Evolutionary conservation across 37 sponge, comb jelly and placozoan genomes (phyloP), one percentile per base, ranked within the genome.

Genomic region (Axinella damicornis): DNA sequence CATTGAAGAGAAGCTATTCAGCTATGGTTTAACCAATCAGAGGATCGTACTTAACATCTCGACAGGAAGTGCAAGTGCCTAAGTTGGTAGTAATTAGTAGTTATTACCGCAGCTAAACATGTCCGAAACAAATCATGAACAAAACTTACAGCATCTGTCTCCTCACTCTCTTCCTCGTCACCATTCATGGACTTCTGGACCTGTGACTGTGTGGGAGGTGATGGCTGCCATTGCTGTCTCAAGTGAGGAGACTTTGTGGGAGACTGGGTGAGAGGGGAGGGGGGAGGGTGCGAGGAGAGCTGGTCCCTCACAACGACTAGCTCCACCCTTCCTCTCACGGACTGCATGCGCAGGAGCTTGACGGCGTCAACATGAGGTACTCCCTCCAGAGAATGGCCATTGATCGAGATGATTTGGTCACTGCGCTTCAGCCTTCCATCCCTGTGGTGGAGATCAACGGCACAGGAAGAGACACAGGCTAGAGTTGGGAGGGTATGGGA

Each of bases 401-500:
- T 95, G 54, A 95, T 95, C 54, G 59, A 57, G 6, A 83, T 22
- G 19, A 95, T 89, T 65, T 92, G 85, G 58, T 95, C 96, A 76
- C 81, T 90, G 11, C 36, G 22, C 33, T 33, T 53, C 81, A 95
- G 65, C 27, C 77, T 34, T 46, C 96, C 96, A 79, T 93, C 91
- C 74, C 88, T 94, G 78, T n/a, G n/a, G n/a, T n/a, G n/a, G n/a
- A n/a, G n/a, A n/a, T n/a, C n/a, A n/a, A n/a, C n/a, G n/a, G n/a
- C n/a, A n/a, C n/a, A n/a, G n/a, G n/a, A n/a, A n/a, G n/a, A n/a
- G n/a, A n/a, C n/a, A n/a, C n/a, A n/a, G n/a, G n/a, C n/a, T n/a
- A n/a, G n/a, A n/a, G n/a, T n/a, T n/a, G n/a, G n/a, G n/a, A n/a
- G n/a, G n/a, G n/a, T n/a, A n/a, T n/a, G n/a, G n/a, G n/a, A n/a